phyloP scores from a whole-genome alignment of 2,888 invertebrate genomes.

The Camponotus fellah region DNA sequence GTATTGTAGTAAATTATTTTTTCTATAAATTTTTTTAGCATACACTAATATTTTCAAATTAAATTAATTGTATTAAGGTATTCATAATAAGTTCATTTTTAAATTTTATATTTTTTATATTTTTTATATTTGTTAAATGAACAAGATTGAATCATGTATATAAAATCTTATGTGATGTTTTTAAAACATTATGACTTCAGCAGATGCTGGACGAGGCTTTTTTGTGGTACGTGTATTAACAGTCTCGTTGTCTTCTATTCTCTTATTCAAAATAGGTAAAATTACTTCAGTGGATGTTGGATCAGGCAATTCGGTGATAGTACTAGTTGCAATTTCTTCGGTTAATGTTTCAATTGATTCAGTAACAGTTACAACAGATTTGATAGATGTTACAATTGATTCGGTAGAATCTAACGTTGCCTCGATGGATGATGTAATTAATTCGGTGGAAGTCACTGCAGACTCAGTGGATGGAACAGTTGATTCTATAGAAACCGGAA shows the following conservation, averaged over 20 bases:
- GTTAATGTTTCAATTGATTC: neutral
- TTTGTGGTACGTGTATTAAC: constrained; percentile 17
- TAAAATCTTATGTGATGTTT: neutral
- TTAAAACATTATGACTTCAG: constrained; percentile 64
- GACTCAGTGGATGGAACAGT: neutral
- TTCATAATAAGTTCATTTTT: neutral
- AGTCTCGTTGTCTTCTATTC: constrained; percentile 44
- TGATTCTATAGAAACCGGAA: neutral
- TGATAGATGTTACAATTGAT: constrained; percentile 14
- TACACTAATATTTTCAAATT: neutral
- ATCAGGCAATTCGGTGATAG: neutral
- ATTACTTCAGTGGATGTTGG: constrained; percentile 9
- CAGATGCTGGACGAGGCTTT: constrained; percentile 52
- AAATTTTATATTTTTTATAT: neutral
- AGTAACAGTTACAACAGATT: neutral
- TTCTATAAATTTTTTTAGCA: neutral
- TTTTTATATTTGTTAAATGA: neutral
- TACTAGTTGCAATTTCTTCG: neutral
- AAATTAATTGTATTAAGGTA: neutral
- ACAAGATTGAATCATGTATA: neutral
- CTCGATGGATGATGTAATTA: neutral
- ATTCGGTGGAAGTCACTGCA: neutral
- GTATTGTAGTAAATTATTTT: constrained; percentile 6
- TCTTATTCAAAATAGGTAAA: constrained; percentile 18
- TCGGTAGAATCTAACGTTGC: neutral